Evolutionary conservation across 1,140 invertebrate species (phyloP).

Genomic region (Trypoxylus dichotomus): DNA sequence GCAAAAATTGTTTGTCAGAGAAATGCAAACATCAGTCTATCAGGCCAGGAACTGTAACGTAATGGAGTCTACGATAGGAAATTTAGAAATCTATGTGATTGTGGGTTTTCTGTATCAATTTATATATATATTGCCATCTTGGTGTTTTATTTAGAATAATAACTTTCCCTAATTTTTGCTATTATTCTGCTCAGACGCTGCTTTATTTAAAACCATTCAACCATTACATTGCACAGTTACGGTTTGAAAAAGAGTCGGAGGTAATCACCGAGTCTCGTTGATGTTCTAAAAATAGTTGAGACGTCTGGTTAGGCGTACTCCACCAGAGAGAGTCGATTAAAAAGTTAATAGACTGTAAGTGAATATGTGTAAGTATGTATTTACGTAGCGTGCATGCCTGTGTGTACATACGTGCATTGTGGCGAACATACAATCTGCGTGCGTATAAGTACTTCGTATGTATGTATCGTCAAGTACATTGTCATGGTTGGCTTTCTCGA

Average conservation of each 20-base stretch:
- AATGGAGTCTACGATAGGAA: too few relatives aligned
- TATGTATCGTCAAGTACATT: background rate
- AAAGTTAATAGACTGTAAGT: conserved; percentile 7
- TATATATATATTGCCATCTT: too few relatives aligned
- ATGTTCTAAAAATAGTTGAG: conserved; percentile 7
- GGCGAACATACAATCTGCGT: background rate
- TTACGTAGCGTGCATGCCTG: background rate
- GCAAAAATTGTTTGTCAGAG: too few relatives aligned
- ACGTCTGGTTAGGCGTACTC: background rate
- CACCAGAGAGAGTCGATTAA: background rate
- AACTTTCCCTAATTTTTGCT: background rate
- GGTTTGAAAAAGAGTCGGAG: background rate
- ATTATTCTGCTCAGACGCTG: background rate
- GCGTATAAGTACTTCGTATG: background rate
- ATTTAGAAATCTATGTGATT: too few relatives aligned
- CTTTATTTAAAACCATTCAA: background rate
- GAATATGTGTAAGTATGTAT: background rate
- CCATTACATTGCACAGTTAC: background rate
- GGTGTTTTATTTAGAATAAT: too few relatives aligned
- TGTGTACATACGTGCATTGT: background rate
- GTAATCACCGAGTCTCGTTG: background rate
- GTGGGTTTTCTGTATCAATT: too few relatives aligned
- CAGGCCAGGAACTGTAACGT: too few relatives aligned
- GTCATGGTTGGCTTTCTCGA: conserved; percentile 1
- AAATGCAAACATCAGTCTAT: too few relatives aligned